These are phyloP conservation scores for Xiphophorus hellerii DNA, from an alignment of 2,113 vertebrate species.

Conservation along the genomic window DNA sequence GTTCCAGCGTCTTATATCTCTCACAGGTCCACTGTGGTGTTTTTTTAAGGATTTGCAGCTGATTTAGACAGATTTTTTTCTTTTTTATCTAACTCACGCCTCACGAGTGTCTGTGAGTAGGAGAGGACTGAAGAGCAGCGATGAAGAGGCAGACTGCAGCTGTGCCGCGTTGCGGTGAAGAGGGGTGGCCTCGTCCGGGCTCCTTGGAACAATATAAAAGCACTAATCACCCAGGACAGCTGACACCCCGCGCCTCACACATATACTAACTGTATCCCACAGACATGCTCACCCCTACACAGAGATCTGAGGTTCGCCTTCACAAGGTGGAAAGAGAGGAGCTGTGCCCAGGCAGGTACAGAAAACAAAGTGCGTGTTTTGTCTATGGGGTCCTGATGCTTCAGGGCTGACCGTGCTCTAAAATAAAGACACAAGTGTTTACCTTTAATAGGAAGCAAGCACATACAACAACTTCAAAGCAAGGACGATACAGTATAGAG, in stretches of 20 bases:
- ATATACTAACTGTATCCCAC: slow-evolving; percentile 52
- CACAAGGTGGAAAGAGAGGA: slow-evolving; percentile 62
- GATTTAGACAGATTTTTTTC: slow-evolving; percentile 44
- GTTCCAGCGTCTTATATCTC: slow-evolving; percentile 23
- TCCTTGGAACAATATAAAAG: slow-evolving; percentile 80
- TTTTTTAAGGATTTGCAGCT: slow-evolving; percentile 18
- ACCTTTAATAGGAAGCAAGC: slow-evolving; percentile 27
- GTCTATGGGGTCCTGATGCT: slow-evolving; percentile 82
- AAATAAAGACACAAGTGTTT: slow-evolving; percentile 49
- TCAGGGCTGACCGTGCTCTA: slow-evolving; percentile 68
- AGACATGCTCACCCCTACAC: slow-evolving; percentile 55
- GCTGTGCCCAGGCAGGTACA: slow-evolving; percentile 77
- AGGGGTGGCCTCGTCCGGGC: slow-evolving; percentile 72
- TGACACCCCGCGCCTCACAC: slow-evolving; percentile 73
- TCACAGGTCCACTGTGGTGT: background rate
- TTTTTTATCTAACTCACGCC: background rate
- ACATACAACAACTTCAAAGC: slow-evolving; percentile 49
- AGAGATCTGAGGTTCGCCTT: slow-evolving; percentile 70
- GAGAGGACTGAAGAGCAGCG: slow-evolving; percentile 59
- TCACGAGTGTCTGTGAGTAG: slow-evolving; percentile 45
- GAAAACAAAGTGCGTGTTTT: slow-evolving; percentile 89
- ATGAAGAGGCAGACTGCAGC: slow-evolving; percentile 76
- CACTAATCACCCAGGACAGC: slow-evolving; percentile 80
- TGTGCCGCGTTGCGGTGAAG: slow-evolving; percentile 68
- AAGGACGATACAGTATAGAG: slow-evolving; percentile 37